Evolutionary conservation across 2,113 vertebrate genomes (phyloP).

Genomic region (Carassius auratus): DNA sequence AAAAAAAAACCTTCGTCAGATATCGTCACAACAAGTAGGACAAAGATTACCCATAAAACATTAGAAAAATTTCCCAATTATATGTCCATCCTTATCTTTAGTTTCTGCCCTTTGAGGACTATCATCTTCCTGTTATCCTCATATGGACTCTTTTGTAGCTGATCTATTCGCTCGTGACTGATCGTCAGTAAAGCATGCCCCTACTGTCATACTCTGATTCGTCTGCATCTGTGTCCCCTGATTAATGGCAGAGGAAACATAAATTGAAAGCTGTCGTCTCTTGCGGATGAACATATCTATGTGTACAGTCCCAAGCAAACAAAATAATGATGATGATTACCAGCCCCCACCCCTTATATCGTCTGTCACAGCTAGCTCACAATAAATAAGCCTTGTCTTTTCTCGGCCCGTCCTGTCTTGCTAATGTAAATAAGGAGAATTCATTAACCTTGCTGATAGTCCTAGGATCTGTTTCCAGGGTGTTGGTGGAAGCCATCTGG

Average conservation of each 20-base stretch:
- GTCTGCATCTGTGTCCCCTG: not conserved
- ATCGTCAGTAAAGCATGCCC: constrained; percentile 13
- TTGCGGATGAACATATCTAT: not conserved
- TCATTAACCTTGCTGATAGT: constrained; percentile 56
- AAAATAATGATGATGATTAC: constrained; percentile 25
- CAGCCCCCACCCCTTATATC: not conserved
- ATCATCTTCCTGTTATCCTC: constrained; percentile 3
- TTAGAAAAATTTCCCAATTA: not conserved
- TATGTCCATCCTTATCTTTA: not conserved
- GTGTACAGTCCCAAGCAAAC: constrained; percentile 16
- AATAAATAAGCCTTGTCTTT: not conserved
- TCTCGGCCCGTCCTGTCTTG: constrained; percentile 22
- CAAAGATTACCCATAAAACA: not conserved
- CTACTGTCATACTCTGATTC: not conserved
- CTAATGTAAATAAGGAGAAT: constrained; percentile 57
- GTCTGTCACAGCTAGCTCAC: constrained; percentile 10
- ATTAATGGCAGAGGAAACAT: not conserved
- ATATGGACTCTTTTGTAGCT: not conserved
- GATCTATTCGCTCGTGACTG: not conserved
- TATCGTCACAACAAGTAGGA: not conserved
- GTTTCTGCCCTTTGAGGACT: not conserved
- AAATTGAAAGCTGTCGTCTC: constrained; percentile 7
- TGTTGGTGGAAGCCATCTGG: constrained; percentile 52
- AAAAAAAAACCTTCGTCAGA: not conserved
- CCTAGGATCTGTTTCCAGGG: constrained; percentile 41